Base-by-base conservation (phyloP, 1,140 invertebrate species). In the Hylyphantes graminicola region DNA sequence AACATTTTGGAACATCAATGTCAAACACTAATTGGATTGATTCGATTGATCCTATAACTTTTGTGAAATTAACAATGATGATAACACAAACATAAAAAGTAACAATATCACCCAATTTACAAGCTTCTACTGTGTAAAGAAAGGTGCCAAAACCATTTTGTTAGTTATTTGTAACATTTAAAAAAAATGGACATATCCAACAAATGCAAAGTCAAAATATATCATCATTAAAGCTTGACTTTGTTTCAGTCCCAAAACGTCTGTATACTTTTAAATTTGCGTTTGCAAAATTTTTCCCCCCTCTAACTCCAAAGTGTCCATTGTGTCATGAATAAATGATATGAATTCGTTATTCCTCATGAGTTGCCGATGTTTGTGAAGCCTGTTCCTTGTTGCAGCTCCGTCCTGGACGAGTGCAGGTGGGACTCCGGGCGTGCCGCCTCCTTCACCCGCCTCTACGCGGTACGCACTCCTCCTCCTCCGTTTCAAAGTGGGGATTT, bases 401-500 rank as follows among this genome's bases (percentile, higher is more conserved):
- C 72, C 21, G 15, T 57, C 15, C 51, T 74, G 17, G 72, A 74
- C 21, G 72, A 74, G 15, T 57, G 72, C 19, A 55, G 21, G 57
- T 74, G 72, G 72, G 72, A 74, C 35, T n/a, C 7, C 0, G 57
- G 54, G 55, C 17, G 54, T 0, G 57, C 57, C 35, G 21, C 72
- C 9, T 48, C 54, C 9, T 74, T 74, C 12, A 15, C 51, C 21
- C 21, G 35, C 7, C 55, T 13, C n/a, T 74, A 57, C 21, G 53
- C 55, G 55, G 72, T 74, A 57, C 21, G 54, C 0, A 54, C 51
- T n/a, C n/a, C n/a, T n/a, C n/a, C n/a, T n/a, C n/a, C n/a, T n/a
- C n/a, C n/a, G n/a, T n/a, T n/a, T n/a, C n/a, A n/a, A n/a, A n/a
- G n/a, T n/a, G n/a, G n/a, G n/a, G n/a, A n/a, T n/a, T n/a, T n/a